Evolutionary conservation across 2,888 invertebrate genomes (phyloP), one percentile per base, ranked within the genome.

Genomic region (Hemicrepidius hirtus): DNA sequence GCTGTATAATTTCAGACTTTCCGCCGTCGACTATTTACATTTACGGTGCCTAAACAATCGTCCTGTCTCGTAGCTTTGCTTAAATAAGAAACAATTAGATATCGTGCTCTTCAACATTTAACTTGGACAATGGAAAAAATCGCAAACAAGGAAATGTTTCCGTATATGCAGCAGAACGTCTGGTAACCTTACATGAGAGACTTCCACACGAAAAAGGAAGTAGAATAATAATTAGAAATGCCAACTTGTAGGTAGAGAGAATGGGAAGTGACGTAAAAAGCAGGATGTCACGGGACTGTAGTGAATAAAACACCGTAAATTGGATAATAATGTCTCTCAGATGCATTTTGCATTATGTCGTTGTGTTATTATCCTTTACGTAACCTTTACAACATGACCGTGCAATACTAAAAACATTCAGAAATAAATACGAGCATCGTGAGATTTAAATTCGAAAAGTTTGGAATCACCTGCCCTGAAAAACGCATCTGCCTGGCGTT

Each of bases 211-310:
- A 28, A 71, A 71, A 55, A 62, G 71, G 65, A 65, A 66, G 71
- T 40, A 49, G 16, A 12, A 46, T 55, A 13, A 35, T 41, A 59
- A 65, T 71, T 71, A 60, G 71, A 53, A 71, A 67, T 71, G 59
- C 66, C 66, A 41, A 59, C 67, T 60, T 35, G 67, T 71, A 71
- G 66, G 71, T 71, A 71, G 71, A 46, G 20, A 35, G 59, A 71
- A 66, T 67, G 32, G 71, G 71, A 69, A 69, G 62, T 74, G 74
- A 71, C 74, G 82, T 80, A 77, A 73, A 72, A 77, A 75, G 77
- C 80, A 82, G 83, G 83, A 83, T 82, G 83, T 82, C 81, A 81
- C 82, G 82, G 79, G 79, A 69, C 76, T 67, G 75, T 69, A 66
- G 59, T 68, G 77, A 80, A 77, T 78, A 78, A 75, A 77, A 79